phyloP scores from a whole-genome alignment of 1,140 invertebrate species.

The Bombyx mori region DNA sequence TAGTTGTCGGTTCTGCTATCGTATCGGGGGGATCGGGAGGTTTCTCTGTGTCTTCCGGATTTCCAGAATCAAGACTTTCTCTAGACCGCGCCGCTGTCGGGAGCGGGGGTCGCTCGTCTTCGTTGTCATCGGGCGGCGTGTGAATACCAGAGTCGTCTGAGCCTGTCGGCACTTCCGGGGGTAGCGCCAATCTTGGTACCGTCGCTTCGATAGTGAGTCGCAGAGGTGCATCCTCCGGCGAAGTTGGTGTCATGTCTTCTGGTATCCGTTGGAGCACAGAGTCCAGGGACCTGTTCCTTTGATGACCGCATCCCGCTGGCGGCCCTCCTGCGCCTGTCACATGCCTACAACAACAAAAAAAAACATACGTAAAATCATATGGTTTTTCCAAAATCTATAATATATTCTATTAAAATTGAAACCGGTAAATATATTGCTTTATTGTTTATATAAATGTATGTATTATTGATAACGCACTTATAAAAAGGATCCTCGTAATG shows the following conservation, averaged over 20 bases:
- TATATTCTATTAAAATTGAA: neutral
- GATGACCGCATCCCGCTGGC: conserved; percentile 76
- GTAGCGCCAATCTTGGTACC: conserved; percentile 84
- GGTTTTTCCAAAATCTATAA: neutral
- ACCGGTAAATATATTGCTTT: too few species aligned
- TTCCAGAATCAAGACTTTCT: conserved; percentile 80
- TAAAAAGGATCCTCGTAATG: conserved; percentile 65
- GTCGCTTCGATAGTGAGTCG: conserved; percentile 81
- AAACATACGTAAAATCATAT: neutral
- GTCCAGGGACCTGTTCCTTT: conserved; percentile 89
- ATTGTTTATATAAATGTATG: too few species aligned
- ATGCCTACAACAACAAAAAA: conserved; percentile 48
- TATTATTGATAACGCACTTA: conserved; percentile 34
- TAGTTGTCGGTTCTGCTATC: conserved; percentile 22
- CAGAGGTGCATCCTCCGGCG: conserved; percentile 79
- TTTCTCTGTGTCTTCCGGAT: conserved; percentile 72
- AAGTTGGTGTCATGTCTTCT: conserved; percentile 85
- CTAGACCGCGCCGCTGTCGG: conserved; percentile 70
- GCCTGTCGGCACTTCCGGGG: conserved; percentile 82
- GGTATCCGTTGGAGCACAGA: conserved; percentile 89
- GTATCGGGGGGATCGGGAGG: conserved; percentile 63
- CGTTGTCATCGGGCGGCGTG: conserved; percentile 69
- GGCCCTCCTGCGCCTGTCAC: conserved; percentile 57
- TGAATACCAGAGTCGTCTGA: conserved; percentile 90
- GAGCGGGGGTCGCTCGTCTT: conserved; percentile 46